Evolutionary conservation across 2,888 invertebrate genomes (phyloP).

Genomic region (Pterobdella sp.): DNA sequence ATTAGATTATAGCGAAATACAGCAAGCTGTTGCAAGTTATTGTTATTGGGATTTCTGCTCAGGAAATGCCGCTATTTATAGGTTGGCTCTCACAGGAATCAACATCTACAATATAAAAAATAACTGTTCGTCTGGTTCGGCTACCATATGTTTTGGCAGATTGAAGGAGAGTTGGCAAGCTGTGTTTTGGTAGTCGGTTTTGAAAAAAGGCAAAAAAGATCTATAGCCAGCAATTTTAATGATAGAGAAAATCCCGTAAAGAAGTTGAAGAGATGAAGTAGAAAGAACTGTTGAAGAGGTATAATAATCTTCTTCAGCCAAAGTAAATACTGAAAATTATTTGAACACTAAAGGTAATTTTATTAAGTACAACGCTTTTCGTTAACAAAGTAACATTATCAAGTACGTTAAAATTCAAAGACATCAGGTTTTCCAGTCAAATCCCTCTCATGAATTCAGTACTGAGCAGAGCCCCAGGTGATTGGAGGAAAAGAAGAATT

Average conservation of each 20-base stretch:
- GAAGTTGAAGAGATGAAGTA: conserved; percentile 69
- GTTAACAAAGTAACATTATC: no score
- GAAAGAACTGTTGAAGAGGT: conserved; percentile 86
- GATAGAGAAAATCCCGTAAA: conserved; percentile 59
- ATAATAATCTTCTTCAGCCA: no score
- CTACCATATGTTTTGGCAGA: conserved; percentile 79
- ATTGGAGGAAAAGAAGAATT: no score
- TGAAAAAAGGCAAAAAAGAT: conserved; percentile 94
- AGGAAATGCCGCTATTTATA: conserved; percentile 88
- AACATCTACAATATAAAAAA: conserved; percentile 95
- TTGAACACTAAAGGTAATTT: no score
- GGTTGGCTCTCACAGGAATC: conserved; percentile 88
- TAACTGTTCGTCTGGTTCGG: conserved; percentile 93
- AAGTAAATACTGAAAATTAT: no score
- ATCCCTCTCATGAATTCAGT: no score
- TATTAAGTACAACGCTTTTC: no score
- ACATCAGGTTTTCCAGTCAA: no score
- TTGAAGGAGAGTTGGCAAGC: conserved; percentile 72
- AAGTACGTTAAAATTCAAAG: no score
- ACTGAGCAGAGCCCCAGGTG: no score
- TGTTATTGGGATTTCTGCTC: conserved; percentile 89
- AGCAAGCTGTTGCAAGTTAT: conserved; percentile 82
- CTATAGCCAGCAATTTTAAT: conserved; percentile 55
- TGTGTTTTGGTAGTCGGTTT: conserved; percentile 89
- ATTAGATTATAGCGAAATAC: conserved; percentile 65